A percentile compares a stretch with the other conserved stretches of the same genome.
These are phyloP conservation scores for Gallirallus australis DNA, from an alignment of 2,797 vertebrate genomes.

Conservation along the genomic window DNA sequence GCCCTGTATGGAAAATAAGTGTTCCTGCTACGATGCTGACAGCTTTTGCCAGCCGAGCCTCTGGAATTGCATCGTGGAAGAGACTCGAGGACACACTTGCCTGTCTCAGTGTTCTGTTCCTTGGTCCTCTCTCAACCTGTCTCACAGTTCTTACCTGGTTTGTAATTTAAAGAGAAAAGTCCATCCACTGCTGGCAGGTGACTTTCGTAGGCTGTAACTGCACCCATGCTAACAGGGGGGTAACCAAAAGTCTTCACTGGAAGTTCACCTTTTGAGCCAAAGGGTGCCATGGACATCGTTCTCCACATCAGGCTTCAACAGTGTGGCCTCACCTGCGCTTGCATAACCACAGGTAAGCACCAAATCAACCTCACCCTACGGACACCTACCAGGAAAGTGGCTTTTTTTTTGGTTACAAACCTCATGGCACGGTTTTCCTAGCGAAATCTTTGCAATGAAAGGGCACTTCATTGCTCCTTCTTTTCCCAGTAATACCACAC, in stretches of 20 bases:
- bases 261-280: background rate
- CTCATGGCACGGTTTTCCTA: background rate
- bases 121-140: background rate
- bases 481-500: background rate
- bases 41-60: background rate
- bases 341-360: background rate
- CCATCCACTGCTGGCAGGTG: background rate
- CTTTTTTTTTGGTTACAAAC: background rate
- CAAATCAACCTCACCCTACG: background rate
- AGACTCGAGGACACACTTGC: background rate
- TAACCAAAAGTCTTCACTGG: background rate
- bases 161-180: background rate
- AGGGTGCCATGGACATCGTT: background rate
- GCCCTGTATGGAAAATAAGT: background rate
- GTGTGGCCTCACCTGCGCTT: background rate
- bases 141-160: slow-evolving; percentile 43
- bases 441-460: background rate
- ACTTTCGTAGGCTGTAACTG: background rate
- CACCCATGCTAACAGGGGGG: background rate
- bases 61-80: background rate
- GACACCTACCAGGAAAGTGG: background rate
- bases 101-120: background rate
- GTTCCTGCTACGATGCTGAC: background rate
- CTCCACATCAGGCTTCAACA: background rate
- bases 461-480: background rate